Conservation (phyloP, 2,888 invertebrate genomes). For the Mimumesa dahlbomi region DNA sequence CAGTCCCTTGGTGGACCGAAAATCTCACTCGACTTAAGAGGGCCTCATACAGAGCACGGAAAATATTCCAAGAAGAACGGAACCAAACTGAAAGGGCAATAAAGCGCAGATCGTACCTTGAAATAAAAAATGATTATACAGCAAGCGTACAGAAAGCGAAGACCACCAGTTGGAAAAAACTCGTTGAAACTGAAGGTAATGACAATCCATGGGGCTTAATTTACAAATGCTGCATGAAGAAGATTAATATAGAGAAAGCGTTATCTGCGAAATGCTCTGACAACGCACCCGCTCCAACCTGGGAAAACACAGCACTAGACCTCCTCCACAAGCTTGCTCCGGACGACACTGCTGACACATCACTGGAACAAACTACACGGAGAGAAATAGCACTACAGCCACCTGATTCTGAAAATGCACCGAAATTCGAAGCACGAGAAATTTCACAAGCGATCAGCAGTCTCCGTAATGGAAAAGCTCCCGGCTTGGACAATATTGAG, state of each 20-base stretch:
- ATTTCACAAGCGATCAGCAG: too few relatives aligned
- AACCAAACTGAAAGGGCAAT: background rate
- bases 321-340: too few relatives aligned
- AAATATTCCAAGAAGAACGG: background rate
- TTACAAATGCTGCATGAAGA: background rate
- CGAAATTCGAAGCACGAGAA: too few relatives aligned
- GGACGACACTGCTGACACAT: too few relatives aligned
- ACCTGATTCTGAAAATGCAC: too few relatives aligned
- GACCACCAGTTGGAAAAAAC: background rate
- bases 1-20: background rate
- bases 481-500: constrained; percentile 7
- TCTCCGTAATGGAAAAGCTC: too few relatives aligned
- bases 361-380: too few relatives aligned
- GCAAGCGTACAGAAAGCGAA: background rate
- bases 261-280: background rate
- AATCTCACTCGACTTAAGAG: background rate
- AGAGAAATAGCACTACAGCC: too few relatives aligned
- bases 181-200: background rate
- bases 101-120: too few relatives aligned
- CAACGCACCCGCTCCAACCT: constrained; percentile 13
- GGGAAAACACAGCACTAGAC: too few relatives aligned
- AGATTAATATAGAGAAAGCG: background rate
- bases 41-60: background rate
- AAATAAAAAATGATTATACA: too few relatives aligned
- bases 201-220: background rate